Conservation (phyloP, 23 tunicate species). For the Ascidia mentula region DNA sequence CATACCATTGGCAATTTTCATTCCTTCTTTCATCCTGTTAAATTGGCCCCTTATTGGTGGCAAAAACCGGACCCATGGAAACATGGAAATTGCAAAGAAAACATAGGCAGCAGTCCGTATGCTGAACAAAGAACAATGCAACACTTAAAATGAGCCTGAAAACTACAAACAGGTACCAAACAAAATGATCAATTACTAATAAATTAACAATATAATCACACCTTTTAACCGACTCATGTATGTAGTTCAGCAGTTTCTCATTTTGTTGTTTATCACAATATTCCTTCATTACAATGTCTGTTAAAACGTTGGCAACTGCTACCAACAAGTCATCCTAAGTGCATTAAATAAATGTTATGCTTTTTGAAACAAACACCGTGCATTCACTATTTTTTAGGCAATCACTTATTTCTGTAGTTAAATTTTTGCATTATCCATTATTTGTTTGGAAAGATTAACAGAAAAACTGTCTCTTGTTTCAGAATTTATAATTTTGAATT, state of each 20-base stretch:
- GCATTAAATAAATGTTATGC: too few relatives aligned
- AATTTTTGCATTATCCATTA: too few relatives aligned
- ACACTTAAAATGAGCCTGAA: background rate
- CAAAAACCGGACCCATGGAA: conserved; percentile 14
- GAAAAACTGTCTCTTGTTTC: too few relatives aligned
- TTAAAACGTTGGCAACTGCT: background rate
- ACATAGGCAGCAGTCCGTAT: background rate
- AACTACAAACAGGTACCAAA: too few relatives aligned
- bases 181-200: too few relatives aligned
- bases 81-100: background rate
- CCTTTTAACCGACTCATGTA: background rate
- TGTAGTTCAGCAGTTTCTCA: background rate
- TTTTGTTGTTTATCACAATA: conserved; percentile 1
- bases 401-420: too few relatives aligned
- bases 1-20: conserved; percentile 10
- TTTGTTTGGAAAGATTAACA: too few relatives aligned
- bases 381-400: too few relatives aligned
- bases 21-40: background rate
- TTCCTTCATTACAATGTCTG: background rate
- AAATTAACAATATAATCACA: background rate
- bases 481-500: too few relatives aligned
- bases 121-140: background rate
- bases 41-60: background rate
- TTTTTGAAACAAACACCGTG: too few relatives aligned
- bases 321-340: background rate